phyloP scores from a whole-genome alignment of 2,888 invertebrate genomes.

The Meta bourneti region DNA sequence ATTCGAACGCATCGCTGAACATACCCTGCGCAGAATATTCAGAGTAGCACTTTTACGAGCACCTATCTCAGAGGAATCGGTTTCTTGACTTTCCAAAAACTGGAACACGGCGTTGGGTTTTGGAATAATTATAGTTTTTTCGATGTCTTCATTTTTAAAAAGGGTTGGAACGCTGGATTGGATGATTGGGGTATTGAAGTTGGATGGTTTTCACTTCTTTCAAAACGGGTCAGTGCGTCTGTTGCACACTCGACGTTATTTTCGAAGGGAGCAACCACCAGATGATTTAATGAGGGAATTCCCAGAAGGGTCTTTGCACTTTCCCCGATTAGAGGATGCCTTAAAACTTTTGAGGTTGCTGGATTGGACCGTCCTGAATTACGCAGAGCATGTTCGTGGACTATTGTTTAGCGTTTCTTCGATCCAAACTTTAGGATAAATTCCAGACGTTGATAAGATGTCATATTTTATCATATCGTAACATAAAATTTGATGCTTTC shows the following conservation, averaged over 20 bases:
- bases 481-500: no score
- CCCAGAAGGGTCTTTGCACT: background rate
- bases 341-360: background rate
- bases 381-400: no score
- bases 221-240: slow-evolving; percentile 48
- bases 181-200: slow-evolving; percentile 1
- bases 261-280: no score
- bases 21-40: slow-evolving; percentile 10
- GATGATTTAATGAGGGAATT: background rate
- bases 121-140: background rate
- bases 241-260: background rate
- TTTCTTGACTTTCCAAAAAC: slow-evolving; percentile 27
- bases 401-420: no score
- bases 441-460: no score
- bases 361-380: background rate
- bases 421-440: no score
- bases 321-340: background rate
- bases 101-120: slow-evolving; percentile 20
- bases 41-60: no score
- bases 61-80: background rate
- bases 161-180: background rate
- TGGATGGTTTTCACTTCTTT: background rate
- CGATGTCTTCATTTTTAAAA: background rate
- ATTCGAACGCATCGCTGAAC: background rate
- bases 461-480: no score